Conservation (phyloP, 2,888 invertebrate species). For the Troides helena region DNA sequence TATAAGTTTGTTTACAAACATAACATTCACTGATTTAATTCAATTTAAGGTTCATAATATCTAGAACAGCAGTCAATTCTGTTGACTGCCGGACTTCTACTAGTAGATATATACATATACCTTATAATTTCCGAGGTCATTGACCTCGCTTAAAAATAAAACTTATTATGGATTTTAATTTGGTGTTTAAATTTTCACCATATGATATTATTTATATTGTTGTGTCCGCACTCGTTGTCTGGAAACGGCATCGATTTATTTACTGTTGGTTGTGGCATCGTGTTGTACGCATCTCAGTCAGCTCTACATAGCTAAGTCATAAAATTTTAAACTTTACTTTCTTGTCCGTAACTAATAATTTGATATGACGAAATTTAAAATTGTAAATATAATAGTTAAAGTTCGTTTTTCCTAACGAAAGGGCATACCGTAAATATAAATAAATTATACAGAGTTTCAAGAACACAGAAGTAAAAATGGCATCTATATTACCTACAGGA, state of each 20-base stretch:
- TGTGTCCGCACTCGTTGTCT: slow-evolving; percentile 57
- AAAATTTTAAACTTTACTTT: neutral
- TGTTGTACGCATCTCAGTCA: slow-evolving; percentile 8
- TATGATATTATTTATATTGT: slow-evolving; percentile 24
- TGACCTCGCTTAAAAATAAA: too few species aligned
- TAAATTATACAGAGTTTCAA: neutral
- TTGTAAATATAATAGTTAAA: neutral
- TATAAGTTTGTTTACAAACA: too few species aligned
- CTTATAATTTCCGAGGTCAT: too few species aligned
- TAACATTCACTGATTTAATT: too few species aligned
- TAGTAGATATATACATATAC: too few species aligned
- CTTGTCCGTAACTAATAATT: neutral
- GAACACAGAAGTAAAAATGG: slow-evolving; percentile 49
- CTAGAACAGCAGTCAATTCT: too few species aligned
- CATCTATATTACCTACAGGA: slow-evolving; percentile 63
- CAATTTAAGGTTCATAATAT: too few species aligned
- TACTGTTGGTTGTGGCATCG: slow-evolving; percentile 33
- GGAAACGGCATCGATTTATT: slow-evolving; percentile 70
- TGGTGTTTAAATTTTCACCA: neutral
- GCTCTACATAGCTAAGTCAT: neutral
- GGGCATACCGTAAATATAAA: neutral
- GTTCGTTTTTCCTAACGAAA: neutral
- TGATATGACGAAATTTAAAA: neutral
- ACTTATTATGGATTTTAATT: neutral
- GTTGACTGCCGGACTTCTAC: too few species aligned